These are phyloP conservation scores for Wasmannia auropunctata DNA, from an alignment of 1,140 invertebrate genomes.

Conservation along the genomic window DNA sequence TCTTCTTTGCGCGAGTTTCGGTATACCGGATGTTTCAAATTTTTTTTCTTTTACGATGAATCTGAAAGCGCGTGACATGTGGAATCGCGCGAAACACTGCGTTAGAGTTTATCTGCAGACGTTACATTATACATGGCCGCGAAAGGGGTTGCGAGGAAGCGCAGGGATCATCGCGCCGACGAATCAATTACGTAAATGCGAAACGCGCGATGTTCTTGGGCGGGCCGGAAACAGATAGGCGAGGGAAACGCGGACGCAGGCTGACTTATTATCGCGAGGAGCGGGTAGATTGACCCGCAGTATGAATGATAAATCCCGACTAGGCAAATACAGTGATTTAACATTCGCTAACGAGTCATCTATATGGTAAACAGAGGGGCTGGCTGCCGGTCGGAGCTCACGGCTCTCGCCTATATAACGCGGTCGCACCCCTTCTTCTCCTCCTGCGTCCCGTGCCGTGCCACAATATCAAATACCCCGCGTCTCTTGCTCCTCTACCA, in stretches of 20 bases:
- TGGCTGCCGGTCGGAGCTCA: constrained; percentile 62
- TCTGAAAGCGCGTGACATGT: neutral
- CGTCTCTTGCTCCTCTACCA: neutral
- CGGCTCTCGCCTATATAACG: constrained; percentile 70
- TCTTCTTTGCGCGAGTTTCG: neutral
- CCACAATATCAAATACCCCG: constrained; percentile 75
- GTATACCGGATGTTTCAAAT: neutral
- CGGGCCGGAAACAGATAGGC: neutral
- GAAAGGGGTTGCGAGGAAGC: neutral
- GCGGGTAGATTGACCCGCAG: constrained; percentile 72
- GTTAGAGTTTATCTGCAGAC: neutral
- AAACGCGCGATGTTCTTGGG: neutral
- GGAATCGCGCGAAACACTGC: neutral
- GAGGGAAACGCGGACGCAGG: constrained; percentile 34
- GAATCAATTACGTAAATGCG: neutral
- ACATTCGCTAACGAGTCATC: constrained; percentile 81
- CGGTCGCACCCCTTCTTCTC: constrained; percentile 11
- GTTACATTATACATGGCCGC: neutral
- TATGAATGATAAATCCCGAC: constrained; percentile 80
- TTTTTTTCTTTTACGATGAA: neutral
- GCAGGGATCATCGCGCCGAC: neutral
- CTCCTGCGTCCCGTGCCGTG: constrained; percentile 7
- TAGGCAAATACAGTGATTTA: constrained; percentile 78
- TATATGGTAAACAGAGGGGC: constrained; percentile 80
- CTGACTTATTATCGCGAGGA: constrained; percentile 75